Evolutionary conservation across 1,140 invertebrate species (phyloP), one percentile per base, ranked within the genome.

Genomic region (Atopsyche davidsoni): DNA sequence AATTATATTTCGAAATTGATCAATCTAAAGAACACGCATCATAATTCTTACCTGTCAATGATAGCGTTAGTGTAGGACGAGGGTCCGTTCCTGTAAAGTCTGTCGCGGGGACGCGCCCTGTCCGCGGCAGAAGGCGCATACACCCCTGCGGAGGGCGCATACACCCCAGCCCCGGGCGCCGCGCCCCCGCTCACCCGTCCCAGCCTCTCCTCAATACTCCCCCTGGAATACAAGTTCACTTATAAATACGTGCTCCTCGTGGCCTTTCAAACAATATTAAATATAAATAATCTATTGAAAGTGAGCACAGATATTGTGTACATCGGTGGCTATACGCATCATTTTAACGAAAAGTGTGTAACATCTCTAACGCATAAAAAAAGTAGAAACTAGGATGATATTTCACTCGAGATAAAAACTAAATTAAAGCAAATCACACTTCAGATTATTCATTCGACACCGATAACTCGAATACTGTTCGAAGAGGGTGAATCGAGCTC

Each of bases 71-170:
- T 62, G 59, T 55, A 62, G 36, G 53, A 63, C 62, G 51, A 60
- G 62, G 46, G 61, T 46, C 49, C 60, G 60, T 51, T 62, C 43
- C 53, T 44, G 25, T 57, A 57, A 19, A 44, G 39, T 24, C 54
- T 36, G 18, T 53, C 49, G n/a, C 54, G 31, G 53, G 49, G 67
- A 65, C 54, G 69, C 64, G 35, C 65, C 66, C 52, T 64, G 63
- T 53, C 57, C 64, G 69, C 38, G 64, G 69, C 56, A 4, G 57
- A 21, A 16, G 58, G 22, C 59, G 67, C 17, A 66, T 69, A 53
- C 64, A 67, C 16, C 66, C 68, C 46, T 59, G 60, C 24, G 64
- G 62, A 35, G 63, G 62, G 41, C 64, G 64, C 52, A 62, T 62
- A 11, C 59, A 62, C 40, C 59, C 53, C 42, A n/a, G 4, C 41